A percentile compares a stretch with the other conserved stretches of the same genome.
phyloP scores from a whole-genome alignment of 2,797 vertebrate species.

The Melanotaenia trifasciata region DNA sequence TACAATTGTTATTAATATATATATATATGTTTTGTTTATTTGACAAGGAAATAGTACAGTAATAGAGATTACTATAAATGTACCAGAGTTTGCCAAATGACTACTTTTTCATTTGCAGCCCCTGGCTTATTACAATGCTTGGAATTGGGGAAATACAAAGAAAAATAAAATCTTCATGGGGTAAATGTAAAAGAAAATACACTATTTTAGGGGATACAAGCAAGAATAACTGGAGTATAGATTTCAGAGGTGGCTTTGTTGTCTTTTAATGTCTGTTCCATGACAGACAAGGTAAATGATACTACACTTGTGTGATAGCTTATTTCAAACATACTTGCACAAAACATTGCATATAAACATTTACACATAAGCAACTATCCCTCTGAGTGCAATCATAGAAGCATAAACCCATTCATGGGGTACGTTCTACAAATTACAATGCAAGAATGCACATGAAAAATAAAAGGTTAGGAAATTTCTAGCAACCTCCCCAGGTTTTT shows the following conservation, averaged over 20 bases:
- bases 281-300: conserved; percentile 40
- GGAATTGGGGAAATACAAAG: not conserved
- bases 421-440: not conserved
- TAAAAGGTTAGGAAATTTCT: conserved; percentile 13
- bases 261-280: conserved; percentile 67
- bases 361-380: conserved; percentile 3
- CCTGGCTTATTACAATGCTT: not conserved
- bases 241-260: conserved; percentile 55
- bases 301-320: conserved; percentile 46
- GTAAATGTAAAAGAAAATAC: conserved; percentile 32
- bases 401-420: conserved; percentile 4
- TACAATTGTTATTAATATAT: not conserved
- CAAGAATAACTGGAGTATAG: conserved; percentile 40
- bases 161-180: conserved; percentile 4
- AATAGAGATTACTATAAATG: too few relatives aligned
- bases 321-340: conserved; percentile 44
- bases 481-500: not conserved
- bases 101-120: too few relatives aligned
- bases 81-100: too few relatives aligned
- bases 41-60: too few relatives aligned
- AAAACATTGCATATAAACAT: not conserved
- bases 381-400: not conserved
- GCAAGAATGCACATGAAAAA: conserved; percentile 2
- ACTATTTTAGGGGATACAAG: conserved; percentile 5
- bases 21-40: too few relatives aligned